Evolutionary conservation across 2,888 invertebrate genomes (phyloP).

Genomic region (Cistogaster globosa): DNA sequence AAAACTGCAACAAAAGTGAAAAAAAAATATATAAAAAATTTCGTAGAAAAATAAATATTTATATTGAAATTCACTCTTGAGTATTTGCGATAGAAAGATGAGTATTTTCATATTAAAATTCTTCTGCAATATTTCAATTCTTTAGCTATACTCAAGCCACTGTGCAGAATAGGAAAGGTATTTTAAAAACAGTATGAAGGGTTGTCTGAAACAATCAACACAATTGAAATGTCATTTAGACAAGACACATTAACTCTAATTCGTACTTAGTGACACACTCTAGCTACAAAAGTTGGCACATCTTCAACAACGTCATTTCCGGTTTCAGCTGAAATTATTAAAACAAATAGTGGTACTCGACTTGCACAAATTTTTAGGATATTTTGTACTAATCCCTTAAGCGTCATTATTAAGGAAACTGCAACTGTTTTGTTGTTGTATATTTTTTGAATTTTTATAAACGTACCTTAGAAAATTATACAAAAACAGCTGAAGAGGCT

Average conservation of each 20-base stretch:
- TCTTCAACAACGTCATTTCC: conserved; percentile 51
- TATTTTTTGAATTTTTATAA: conserved; percentile 8
- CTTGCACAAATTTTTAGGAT: neutral
- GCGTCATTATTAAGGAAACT: conserved; percentile 2
- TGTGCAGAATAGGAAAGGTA: no score
- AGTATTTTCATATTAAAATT: no score
- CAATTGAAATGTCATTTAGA: conserved; percentile 20
- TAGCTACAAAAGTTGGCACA: conserved; percentile 20
- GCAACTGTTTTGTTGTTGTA: conserved; percentile 49
- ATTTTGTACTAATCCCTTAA: conserved; percentile 57
- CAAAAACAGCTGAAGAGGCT: conserved; percentile 58
- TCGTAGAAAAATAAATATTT: no score
- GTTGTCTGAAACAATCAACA: conserved; percentile 46
- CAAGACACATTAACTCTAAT: conserved; percentile 15
- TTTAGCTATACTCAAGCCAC: no score
- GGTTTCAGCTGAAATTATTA: conserved; percentile 54
- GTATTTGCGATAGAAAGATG: no score
- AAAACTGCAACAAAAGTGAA: no score
- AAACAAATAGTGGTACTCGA: conserved; percentile 1
- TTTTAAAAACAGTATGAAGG: no score
- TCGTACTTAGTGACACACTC: neutral
- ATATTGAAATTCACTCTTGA: no score
- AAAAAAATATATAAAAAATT: no score
- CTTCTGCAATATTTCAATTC: no score
- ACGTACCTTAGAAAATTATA: conserved; percentile 18